phyloP scores from a whole-genome alignment of 2,888 invertebrate genomes.

The Netelia inedita region DNA sequence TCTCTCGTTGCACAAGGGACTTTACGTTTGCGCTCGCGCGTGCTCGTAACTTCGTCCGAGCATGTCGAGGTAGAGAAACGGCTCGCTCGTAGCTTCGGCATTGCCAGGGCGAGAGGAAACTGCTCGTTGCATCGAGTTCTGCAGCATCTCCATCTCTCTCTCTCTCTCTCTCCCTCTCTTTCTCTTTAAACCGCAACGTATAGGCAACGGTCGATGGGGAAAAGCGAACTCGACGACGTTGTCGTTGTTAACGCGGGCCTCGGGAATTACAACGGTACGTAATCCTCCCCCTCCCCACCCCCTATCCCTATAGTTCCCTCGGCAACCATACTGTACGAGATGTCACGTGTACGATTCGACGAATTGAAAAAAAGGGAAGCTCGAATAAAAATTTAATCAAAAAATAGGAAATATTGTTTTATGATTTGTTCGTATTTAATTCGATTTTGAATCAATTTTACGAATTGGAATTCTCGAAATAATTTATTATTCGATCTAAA shows the following conservation, averaged over 20 bases:
- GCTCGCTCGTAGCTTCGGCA: constrained; percentile 29
- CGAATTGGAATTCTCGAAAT: no score
- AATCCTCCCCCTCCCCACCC: not conserved
- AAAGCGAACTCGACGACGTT: constrained; percentile 16
- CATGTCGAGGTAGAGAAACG: constrained; percentile 66
- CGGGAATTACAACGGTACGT: constrained; percentile 49
- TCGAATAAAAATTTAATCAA: no score
- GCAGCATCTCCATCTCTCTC: constrained; percentile 60
- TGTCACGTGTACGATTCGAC: no score
- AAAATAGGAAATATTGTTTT: no score
- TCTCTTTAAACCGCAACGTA: constrained; percentile 10
- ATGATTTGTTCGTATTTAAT: no score
- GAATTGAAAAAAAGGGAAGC: no score
- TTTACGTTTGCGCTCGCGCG: constrained; percentile 76
- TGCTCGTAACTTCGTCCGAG: constrained; percentile 77
- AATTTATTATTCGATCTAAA: no score
- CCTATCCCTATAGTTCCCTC: no score
- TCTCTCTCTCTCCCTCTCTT: not conserved
- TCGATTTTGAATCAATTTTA: no score
- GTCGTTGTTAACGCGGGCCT: constrained; percentile 55
- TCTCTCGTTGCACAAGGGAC: constrained; percentile 65
- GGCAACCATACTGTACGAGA: no score
- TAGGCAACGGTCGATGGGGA: constrained; percentile 5
- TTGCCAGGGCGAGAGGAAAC: constrained; percentile 33
- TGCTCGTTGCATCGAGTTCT: constrained; percentile 46